Evolutionary conservation across 2,888 invertebrate genomes (phyloP).

Genomic region (Neria commutata): DNA sequence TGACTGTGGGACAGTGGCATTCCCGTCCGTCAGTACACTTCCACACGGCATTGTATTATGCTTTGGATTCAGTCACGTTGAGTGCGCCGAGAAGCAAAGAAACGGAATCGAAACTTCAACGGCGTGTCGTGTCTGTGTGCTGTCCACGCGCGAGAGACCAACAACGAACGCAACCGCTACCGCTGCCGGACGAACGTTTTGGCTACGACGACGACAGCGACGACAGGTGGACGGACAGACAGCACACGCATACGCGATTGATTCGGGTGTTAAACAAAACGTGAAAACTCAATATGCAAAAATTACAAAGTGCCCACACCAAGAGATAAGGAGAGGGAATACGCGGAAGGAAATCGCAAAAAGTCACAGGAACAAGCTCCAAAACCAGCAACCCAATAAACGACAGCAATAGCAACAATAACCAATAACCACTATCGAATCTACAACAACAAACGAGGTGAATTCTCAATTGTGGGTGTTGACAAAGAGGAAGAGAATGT

Average conservation of each 20-base stretch:
- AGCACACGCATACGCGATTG: no score
- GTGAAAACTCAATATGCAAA: background rate
- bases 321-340: no score
- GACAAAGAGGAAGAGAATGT: no score
- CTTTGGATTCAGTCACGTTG: conserved; percentile 20
- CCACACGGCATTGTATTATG: conserved; percentile 14
- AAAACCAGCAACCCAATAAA: no score
- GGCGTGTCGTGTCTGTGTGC: background rate
- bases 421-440: no score
- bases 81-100: conserved; percentile 23
- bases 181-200: background rate
- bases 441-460: no score
- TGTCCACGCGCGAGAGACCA: background rate
- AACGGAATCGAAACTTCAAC: conserved; percentile 8
- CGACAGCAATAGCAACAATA: no score
- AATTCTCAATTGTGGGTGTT: no score
- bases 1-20: background rate
- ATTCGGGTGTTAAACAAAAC: no score
- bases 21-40: conserved; percentile 21
- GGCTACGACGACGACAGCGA: background rate
- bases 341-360: no score
- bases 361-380: no score
- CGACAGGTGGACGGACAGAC: background rate
- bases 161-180: background rate
- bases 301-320: background rate